Base-by-base conservation (phyloP, 2,113 vertebrate genomes). In the Tauraco erythrolophus region DNA sequence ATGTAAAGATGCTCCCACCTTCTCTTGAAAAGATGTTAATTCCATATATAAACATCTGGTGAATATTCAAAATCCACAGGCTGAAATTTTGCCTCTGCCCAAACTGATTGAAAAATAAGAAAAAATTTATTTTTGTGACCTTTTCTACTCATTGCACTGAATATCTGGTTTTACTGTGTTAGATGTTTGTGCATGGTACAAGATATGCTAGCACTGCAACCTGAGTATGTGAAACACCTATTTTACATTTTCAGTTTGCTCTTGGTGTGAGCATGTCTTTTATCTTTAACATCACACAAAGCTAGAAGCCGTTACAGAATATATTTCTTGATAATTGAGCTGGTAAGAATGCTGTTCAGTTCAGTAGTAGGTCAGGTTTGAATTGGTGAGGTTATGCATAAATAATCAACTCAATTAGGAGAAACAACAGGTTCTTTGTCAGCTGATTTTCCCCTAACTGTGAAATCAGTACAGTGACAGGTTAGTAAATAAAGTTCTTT, bases 341-440 rank as follows among this genome's bases (percentile, higher is more conserved):
- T 97, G 53, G 65, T 95, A 76, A 95, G 92, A 96, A 97, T 94
- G 92, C 89, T 45, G 17, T 95, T 94, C 87, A 94, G 87, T 95
- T 95, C 95, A 96, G 62, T 93, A 80, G 86, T 35, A 93, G 97
- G 97, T 97, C 96, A 96, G 24, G 30, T 96, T 96, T 97, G 92
- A 97, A 97, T 97, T 96, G 97, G 96, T 97, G 96, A 96, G 93
- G 97, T 97, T 97, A 95, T 97, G 96, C 97, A 97, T 97, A 96
- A 97, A 92, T 95, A 96, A 97, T 97, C 74, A 85, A 50, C 75
- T 89, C 93, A 85, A 77, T 94, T 96, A 96, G 93, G 70, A 85
- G 87, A 94, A 96, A 97, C 96, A 97, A 96, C 81, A 92, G 62
- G 11, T 92, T 96, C 97, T 94, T 97, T 97, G 96, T 97, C 89